Evolutionary conservation across 2,113 vertebrate genomes (phyloP).

Genomic region (Prietella phreatophila): DNA sequence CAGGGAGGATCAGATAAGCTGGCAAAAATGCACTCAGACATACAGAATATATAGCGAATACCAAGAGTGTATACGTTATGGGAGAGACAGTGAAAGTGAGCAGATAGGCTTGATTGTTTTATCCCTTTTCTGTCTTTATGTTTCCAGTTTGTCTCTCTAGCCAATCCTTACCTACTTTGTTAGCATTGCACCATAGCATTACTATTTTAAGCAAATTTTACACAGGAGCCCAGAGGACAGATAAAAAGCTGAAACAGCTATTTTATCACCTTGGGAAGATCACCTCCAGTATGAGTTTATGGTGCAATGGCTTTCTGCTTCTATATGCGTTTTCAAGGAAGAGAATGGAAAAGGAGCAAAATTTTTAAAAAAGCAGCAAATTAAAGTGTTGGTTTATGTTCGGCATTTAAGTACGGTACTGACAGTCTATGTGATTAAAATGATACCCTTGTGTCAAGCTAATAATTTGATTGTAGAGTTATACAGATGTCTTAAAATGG

Average conservation of each 20-base stretch:
- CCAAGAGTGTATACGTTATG: not conserved
- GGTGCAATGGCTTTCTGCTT: not conserved
- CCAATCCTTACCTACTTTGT: not conserved
- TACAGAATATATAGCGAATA: not conserved
- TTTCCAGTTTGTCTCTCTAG: not conserved
- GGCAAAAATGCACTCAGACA: conserved; percentile 1
- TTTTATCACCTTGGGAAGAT: not conserved
- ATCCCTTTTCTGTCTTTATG: conserved; percentile 3
- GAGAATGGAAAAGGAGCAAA: not conserved
- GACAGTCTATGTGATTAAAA: not conserved
- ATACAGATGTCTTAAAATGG: not conserved
- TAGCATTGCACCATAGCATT: not conserved
- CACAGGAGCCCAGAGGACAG: not conserved
- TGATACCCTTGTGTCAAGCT: not conserved
- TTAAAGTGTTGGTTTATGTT: not conserved
- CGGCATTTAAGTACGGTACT: conserved; percentile 13
- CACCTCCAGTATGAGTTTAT: not conserved
- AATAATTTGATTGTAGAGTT: not conserved
- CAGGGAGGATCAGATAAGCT: conserved; percentile 8
- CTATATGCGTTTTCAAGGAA: not conserved
- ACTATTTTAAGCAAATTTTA: conserved; percentile 7
- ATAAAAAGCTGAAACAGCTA: conserved; percentile 22
- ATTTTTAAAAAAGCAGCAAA: too few relatives aligned
- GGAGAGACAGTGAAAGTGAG: not conserved
- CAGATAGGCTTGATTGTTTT: not conserved